These are phyloP conservation scores for Mantis religiosa DNA, from an alignment of 2,888 invertebrate species.

Conservation along the genomic window DNA sequence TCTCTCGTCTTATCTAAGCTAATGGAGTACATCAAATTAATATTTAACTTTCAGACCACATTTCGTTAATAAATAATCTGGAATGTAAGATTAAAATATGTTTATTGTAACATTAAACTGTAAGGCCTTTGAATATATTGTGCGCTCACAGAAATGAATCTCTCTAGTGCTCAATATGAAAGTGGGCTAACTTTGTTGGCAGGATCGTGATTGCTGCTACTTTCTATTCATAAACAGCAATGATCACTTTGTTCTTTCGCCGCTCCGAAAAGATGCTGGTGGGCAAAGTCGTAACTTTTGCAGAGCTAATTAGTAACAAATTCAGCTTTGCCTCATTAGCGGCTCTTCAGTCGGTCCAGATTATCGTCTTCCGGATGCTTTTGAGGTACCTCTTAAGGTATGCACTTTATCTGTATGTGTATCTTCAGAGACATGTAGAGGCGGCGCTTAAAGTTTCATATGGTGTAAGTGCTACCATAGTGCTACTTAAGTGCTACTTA, in stretches of 20 bases:
- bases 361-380: background rate
- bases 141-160: background rate
- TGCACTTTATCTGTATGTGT: background rate
- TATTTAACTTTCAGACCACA: too few species aligned
- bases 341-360: background rate
- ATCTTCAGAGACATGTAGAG: background rate
- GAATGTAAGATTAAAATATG: too few species aligned
- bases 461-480: too few species aligned
- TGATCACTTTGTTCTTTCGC: background rate
- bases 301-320: background rate
- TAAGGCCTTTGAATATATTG: too few species aligned
- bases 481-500: background rate
- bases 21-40: too few species aligned
- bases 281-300: background rate
- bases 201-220: background rate
- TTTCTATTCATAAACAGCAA: background rate
- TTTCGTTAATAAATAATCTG: too few species aligned
- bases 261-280: background rate
- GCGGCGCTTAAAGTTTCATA: background rate
- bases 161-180: background rate
- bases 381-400: background rate
- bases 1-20: too few species aligned
- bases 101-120: too few species aligned
- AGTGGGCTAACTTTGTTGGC: background rate
- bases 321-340: background rate